These are phyloP conservation scores for Hirtodrosophila histrioides DNA, from an alignment of 2,888 invertebrate genomes.

Conservation along the genomic window DNA sequence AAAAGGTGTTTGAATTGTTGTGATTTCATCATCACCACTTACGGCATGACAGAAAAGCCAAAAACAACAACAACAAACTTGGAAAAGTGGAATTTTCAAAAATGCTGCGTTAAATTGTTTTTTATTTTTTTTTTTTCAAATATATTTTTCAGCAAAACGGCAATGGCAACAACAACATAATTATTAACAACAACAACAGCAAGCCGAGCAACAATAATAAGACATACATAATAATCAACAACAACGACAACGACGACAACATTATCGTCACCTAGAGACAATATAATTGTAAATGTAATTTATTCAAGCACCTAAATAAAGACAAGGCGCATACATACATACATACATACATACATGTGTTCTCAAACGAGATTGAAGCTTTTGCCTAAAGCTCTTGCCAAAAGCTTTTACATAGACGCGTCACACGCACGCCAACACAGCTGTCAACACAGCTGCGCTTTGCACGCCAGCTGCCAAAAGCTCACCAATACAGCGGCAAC, in stretches of 20 bases:
- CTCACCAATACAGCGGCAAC: slow-evolving; percentile 3
- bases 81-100: slow-evolving; percentile 76
- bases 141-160: slow-evolving; percentile 37
- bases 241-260: slow-evolving; percentile 57
- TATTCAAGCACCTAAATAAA: slow-evolving; percentile 58
- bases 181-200: slow-evolving; percentile 48
- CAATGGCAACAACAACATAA: slow-evolving; percentile 71
- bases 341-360: slow-evolving; percentile 2
- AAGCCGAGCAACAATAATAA: slow-evolving; percentile 26
- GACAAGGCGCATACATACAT: slow-evolving; percentile 28
- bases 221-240: slow-evolving; percentile 45
- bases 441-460: slow-evolving; percentile 1
- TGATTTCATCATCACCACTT: slow-evolving; percentile 79
- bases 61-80: slow-evolving; percentile 58
- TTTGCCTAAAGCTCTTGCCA: neutral
- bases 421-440: slow-evolving; percentile 1
- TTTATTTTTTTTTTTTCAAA: slow-evolving; percentile 14
- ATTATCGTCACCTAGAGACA: slow-evolving; percentile 78
- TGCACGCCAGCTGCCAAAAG: slow-evolving; percentile 3
- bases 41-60: slow-evolving; percentile 75
- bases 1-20: slow-evolving; percentile 80
- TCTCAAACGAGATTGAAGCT: slow-evolving; percentile 9
- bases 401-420: slow-evolving; percentile 11
- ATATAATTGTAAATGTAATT: slow-evolving; percentile 75
- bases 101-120: slow-evolving; percentile 53